Base-by-base conservation (phyloP, 2,888 invertebrate species). In the Eustalomyia histrio region DNA sequence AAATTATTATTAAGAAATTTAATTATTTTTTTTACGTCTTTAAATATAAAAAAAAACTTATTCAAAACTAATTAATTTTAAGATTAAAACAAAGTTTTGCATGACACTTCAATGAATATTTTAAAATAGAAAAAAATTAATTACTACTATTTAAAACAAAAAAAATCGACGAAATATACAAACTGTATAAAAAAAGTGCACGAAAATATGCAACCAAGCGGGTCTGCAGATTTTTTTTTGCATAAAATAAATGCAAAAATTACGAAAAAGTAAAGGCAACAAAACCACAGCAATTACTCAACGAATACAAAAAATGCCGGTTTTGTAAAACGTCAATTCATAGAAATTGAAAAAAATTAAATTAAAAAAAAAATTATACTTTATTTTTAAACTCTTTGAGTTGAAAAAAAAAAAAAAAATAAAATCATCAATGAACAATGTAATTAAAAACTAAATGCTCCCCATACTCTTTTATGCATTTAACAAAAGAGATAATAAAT, bases 151-250 rank as follows among this genome's bases (percentile, higher is more conserved):
- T 58, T 53, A 60, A 33, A n/a, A 47, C n/a, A 47, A 47, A 47
- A 47, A 47, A 39, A 39, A 39, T 39, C 43, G 2, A 47, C 43
- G 43, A 47, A 47, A 47, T 47, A 29, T 29, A 12, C 10, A 39
- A 69, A 69, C 43, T 16, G 43, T 17, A 47, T 10, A 69, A 61
- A 50, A 29, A 50, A 72, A 60, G 2, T 63, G 63, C 65, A 80
- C 79, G 35, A 69, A 39, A 74, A 75, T 69, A 63, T 79, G 76
- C 83, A 83, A 78, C 78, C 57, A 78, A 78, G 78, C 72, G 50
- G 35, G 17, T 60, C 52, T 55, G 17, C 2, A 57, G 2, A 14
- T n/a, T 52, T 43, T 17, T 57, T 35, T 7, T 12, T 47, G 18
- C 47, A 57, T 35, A 67, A 33, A 24, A 50, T 24, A n/a, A 55